Conservation (phyloP, 2,888 invertebrate species). For the Drosophila mettleri region DNA sequence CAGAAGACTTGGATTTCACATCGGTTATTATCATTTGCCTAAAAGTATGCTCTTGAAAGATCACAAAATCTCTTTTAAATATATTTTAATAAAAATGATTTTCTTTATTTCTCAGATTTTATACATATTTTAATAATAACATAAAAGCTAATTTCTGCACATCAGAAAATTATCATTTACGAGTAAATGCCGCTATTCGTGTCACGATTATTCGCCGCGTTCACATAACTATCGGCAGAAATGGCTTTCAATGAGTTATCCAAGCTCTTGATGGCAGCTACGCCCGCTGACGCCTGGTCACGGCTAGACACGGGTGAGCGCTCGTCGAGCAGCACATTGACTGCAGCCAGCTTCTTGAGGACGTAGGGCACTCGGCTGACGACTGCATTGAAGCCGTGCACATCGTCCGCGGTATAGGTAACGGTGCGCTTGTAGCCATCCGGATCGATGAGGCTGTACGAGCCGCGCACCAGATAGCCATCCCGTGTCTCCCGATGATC, state of each 20-base stretch:
- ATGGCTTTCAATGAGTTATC: conserved; percentile 10
- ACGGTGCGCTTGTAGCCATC: conserved; percentile 86
- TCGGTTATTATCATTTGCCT: background rate
- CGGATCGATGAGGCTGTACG: conserved; percentile 86
- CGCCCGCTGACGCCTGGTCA: background rate
- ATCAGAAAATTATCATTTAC: conserved; percentile 30
- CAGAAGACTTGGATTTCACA: background rate
- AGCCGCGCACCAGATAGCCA: conserved; percentile 86
- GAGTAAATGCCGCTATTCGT: conserved; percentile 51
- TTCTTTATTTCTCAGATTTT: background rate
- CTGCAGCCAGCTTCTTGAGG: conserved; percentile 36
- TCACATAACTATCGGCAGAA: conserved; percentile 57
- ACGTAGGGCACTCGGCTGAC: conserved; percentile 85
- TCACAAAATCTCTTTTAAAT: background rate
- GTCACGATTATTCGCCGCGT: conserved; percentile 46
- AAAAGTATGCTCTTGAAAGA: conserved; percentile 15
- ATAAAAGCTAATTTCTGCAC: conserved; percentile 24
- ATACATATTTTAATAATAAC: conserved; percentile 48
- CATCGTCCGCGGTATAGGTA: conserved; percentile 86
- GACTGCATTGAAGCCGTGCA: conserved; percentile 86
- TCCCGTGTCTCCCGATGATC: conserved; percentile 85
- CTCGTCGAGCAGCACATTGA: conserved; percentile 30
- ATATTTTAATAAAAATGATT: background rate
- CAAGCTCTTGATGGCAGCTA: background rate
- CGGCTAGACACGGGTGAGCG: conserved; percentile 48